Percentiles rank a stretch among this genome's conserved stretches.
phyloP scores from a whole-genome alignment of 2,888 invertebrate genomes.

The Drosophila algonquin region DNA sequence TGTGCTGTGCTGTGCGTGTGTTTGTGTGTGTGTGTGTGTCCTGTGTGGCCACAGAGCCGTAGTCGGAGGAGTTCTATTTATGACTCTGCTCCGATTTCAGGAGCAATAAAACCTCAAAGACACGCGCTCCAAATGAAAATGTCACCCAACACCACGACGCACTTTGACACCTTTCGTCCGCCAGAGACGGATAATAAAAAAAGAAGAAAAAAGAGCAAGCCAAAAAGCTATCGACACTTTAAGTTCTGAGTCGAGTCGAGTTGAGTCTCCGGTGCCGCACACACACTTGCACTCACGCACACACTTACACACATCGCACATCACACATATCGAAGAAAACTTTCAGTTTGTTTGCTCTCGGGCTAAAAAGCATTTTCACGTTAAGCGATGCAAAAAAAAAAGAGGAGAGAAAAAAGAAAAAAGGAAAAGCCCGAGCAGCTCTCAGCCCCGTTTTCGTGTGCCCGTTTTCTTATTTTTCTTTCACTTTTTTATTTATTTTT shows the following conservation, averaged over 20 bases:
- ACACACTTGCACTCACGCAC: not conserved
- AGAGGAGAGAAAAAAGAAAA: not conserved
- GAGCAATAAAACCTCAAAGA: conserved; percentile 58
- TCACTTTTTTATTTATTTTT: not conserved
- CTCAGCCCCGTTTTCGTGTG: conserved; percentile 30
- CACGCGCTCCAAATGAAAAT: conserved; percentile 52
- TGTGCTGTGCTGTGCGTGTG: conserved; percentile 27
- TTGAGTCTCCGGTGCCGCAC: not conserved
- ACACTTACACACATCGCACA: not conserved
- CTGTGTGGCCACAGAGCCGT: conserved; percentile 37
- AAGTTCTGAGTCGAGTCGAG: conserved; percentile 1
- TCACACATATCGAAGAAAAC: conserved; percentile 34
- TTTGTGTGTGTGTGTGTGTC: not conserved
- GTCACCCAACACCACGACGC: conserved; percentile 39
- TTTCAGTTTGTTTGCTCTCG: conserved; percentile 37
- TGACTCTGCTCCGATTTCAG: conserved; percentile 54
- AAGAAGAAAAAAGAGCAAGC: conserved; percentile 6
- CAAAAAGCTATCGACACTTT: conserved; percentile 19
- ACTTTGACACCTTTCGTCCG: conserved; percentile 51
- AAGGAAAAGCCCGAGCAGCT: conserved; percentile 16
- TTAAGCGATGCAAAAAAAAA: conserved; percentile 6
- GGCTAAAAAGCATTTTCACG: conserved; percentile 43
- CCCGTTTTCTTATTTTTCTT: not conserved
- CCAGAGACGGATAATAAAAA: not conserved
- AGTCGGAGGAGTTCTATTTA: conserved; percentile 24